A percentile compares a stretch with the other conserved stretches of the same genome.
Evolutionary conservation across 2,888 invertebrate genomes (phyloP).

Genomic region (Eilema griseolum): DNA sequence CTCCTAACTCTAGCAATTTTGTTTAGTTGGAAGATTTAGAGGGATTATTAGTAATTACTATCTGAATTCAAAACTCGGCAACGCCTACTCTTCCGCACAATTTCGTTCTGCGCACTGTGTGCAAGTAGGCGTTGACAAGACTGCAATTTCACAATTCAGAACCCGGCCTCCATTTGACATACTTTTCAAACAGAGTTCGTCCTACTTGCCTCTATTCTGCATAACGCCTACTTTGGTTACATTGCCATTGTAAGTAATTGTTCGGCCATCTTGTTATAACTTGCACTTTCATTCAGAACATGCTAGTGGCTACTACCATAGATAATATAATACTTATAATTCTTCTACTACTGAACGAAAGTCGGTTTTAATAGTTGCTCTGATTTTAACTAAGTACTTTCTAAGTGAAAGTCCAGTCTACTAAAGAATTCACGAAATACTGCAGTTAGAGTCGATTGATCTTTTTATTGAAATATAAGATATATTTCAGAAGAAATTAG

Average conservation of each 20-base stretch:
- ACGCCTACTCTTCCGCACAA: too few relatives aligned
- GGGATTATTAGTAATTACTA: too few relatives aligned
- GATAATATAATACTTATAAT: too few relatives aligned
- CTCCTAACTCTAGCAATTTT: too few relatives aligned
- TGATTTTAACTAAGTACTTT: conserved; percentile 39
- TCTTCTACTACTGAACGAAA: not conserved
- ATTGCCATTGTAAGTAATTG: not conserved
- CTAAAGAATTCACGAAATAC: not conserved
- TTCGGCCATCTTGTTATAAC: conserved; percentile 17
- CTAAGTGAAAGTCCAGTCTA: conserved; percentile 50
- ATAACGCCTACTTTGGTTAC: not conserved
- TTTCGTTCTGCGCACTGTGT: too few relatives aligned
- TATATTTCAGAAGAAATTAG: not conserved
- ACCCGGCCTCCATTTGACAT: too few relatives aligned
- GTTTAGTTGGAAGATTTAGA: too few relatives aligned
- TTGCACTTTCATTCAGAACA: conserved; percentile 34
- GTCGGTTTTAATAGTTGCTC: conserved; percentile 29
- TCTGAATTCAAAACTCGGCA: too few relatives aligned
- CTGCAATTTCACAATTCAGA: too few relatives aligned
- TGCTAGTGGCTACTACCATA: too few relatives aligned
- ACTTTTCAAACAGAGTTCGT: not conserved
- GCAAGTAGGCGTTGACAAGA: too few relatives aligned
- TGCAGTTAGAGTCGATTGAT: not conserved
- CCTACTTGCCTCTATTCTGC: not conserved
- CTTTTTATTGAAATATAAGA: not conserved